phyloP scores from a whole-genome alignment of 2,797 vertebrate species.

The Coranthus polyacanthus region DNA sequence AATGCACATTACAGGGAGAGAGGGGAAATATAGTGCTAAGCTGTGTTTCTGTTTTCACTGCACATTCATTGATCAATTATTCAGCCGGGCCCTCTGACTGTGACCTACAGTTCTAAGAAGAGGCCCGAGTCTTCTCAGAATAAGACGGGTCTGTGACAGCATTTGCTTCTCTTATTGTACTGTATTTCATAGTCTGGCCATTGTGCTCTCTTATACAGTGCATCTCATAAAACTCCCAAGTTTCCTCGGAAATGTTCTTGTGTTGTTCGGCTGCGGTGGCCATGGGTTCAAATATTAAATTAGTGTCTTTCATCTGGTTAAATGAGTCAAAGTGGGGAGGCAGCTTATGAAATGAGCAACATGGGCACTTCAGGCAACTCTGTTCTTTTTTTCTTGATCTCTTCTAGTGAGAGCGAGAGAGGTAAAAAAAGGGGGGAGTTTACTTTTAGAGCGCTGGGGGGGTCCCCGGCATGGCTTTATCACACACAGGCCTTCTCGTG shows the following conservation, averaged over 20 bases:
- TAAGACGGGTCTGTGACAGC: constrained; percentile 73
- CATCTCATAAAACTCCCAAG: constrained; percentile 62
- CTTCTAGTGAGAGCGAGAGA: constrained; percentile 65
- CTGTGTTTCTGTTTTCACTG: constrained; percentile 88
- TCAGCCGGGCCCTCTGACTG: constrained; percentile 82
- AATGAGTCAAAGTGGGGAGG: constrained; percentile 75
- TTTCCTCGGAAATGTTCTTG: constrained; percentile 47
- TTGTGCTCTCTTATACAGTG: constrained; percentile 44
- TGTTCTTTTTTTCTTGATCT: constrained; percentile 66
- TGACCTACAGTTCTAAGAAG: constrained; percentile 82
- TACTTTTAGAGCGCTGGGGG: constrained; percentile 62
- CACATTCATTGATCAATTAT: constrained; percentile 88
- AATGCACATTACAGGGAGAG: constrained; percentile 84
- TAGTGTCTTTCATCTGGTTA: constrained; percentile 78
- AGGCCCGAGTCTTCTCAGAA: constrained; percentile 60
- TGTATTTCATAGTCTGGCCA: constrained; percentile 66
- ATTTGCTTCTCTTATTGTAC: constrained; percentile 71
- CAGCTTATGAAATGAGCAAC: constrained; percentile 71
- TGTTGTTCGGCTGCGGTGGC: constrained; percentile 59
- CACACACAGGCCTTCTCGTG: constrained; percentile 73
- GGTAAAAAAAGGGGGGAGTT: constrained; percentile 44
- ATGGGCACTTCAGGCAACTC: constrained; percentile 67
- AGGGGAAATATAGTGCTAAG: constrained; percentile 87
- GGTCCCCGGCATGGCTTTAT: constrained; percentile 71
- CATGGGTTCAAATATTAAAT: constrained; percentile 71